Evolutionary conservation across 2,797 vertebrate genomes (phyloP).

Genomic region (Protosalanx chinensis): DNA sequence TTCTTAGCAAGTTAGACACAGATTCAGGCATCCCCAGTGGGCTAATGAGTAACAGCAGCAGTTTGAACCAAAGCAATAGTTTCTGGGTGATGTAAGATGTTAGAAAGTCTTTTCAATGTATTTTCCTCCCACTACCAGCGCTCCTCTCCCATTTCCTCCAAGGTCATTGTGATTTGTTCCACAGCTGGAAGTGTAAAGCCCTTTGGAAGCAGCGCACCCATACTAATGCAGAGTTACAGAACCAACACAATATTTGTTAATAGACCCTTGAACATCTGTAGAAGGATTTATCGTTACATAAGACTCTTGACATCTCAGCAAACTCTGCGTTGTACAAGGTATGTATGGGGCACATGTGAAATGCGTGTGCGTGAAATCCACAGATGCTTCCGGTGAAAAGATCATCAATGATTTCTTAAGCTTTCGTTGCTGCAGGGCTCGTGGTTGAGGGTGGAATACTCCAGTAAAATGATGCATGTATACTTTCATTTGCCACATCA

Average conservation of each 20-base stretch:
- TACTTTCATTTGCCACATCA: constrained; percentile 60
- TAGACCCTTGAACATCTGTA: background rate
- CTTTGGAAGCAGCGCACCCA: background rate
- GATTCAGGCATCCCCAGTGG: constrained; percentile 11
- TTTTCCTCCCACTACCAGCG: background rate
- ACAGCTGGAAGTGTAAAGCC: background rate
- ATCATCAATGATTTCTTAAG: constrained; percentile 47
- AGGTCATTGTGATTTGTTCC: background rate
- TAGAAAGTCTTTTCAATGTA: background rate
- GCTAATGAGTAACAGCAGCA: background rate
- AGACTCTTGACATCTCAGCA: background rate
- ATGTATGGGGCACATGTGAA: constrained; percentile 41
- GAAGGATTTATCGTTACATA: background rate
- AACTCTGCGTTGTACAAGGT: background rate
- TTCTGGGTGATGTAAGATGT: background rate
- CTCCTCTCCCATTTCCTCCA: background rate
- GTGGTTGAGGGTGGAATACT: constrained; percentile 40
- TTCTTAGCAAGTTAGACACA: background rate
- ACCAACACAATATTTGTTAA: background rate
- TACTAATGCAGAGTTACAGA: background rate
- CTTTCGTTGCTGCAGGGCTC: constrained; percentile 46
- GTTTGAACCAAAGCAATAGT: background rate
- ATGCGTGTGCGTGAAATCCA: constrained; percentile 37
- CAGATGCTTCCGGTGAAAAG: constrained; percentile 29
- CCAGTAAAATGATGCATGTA: constrained; percentile 36